These are phyloP conservation scores for Volucella bombylans DNA, from an alignment of 2,888 invertebrate genomes.

Conservation along the genomic window DNA sequence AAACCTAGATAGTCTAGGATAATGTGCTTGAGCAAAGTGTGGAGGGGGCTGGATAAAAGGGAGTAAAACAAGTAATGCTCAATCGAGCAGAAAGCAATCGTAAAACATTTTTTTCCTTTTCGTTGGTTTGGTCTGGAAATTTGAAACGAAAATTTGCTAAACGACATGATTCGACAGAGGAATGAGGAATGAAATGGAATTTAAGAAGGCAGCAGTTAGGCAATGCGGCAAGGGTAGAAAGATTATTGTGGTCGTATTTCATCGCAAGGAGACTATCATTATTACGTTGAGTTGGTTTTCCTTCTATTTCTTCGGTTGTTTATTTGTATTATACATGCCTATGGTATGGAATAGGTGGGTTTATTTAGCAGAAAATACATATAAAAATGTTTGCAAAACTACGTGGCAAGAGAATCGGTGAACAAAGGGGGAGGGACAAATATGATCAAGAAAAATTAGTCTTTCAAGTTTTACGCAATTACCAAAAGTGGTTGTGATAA, in stretches of 20 bases:
- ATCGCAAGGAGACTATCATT: conserved; percentile 57
- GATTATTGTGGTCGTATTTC: conserved; percentile 67
- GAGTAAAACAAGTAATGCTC: conserved; percentile 48
- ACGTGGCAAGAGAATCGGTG: neutral
- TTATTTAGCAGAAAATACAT: conserved; percentile 13
- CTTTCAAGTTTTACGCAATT: conserved; percentile 53
- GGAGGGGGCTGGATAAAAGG: neutral
- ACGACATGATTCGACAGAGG: conserved; percentile 48
- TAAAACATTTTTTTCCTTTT: conserved; percentile 49
- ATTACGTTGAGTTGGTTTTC: conserved; percentile 55
- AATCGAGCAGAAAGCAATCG: conserved; percentile 70
- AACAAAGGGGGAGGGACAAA: neutral
- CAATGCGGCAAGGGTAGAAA: conserved; percentile 4
- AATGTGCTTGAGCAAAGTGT: neutral
- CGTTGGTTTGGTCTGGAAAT: conserved; percentile 50
- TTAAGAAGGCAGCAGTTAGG: conserved; percentile 28
- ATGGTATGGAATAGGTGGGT: conserved; percentile 12
- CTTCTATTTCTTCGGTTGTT: conserved; percentile 24
- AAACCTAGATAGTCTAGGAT: conserved; percentile 20
- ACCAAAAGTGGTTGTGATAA: conserved; percentile 43
- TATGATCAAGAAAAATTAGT: conserved; percentile 52
- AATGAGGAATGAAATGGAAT: conserved; percentile 34
- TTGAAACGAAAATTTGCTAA: conserved; percentile 70
- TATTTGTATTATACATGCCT: conserved; percentile 45
- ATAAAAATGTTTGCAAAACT: conserved; percentile 11